These are phyloP conservation scores for Drosophila nigromelanica DNA, from an alignment of 1,140 invertebrate genomes.

Conservation along the genomic window DNA sequence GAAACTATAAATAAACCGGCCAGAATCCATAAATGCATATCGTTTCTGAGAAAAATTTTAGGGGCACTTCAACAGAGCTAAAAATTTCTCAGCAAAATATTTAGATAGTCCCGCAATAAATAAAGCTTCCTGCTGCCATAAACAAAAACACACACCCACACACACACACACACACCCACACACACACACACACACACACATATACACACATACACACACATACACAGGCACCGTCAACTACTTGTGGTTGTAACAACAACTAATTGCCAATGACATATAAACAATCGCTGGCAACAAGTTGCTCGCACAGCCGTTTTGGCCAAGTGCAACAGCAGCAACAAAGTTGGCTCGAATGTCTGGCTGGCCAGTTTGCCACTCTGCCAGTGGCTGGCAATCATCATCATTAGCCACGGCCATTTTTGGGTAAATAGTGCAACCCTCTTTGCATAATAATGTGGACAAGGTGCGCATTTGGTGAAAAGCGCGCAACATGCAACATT, in stretches of 20 bases:
- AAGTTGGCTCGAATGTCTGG: constrained; percentile 51
- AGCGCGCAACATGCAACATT: constrained; percentile 81
- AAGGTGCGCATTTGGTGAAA: constrained; percentile 77
- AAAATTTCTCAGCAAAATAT: constrained; percentile 43
- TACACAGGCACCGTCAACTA: constrained; percentile 5
- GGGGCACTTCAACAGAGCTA: neutral
- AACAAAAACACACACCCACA: constrained; percentile 23
- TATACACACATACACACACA: too few species aligned
- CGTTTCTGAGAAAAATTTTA: constrained; percentile 14
- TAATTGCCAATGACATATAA: constrained; percentile 79
- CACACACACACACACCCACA: constrained; percentile 9
- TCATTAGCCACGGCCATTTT: constrained; percentile 81
- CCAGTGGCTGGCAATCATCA: constrained; percentile 66
- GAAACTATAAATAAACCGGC: neutral
- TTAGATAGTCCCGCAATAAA: constrained; percentile 25
- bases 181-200: constrained; percentile 1
- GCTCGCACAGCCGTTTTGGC: constrained; percentile 43
- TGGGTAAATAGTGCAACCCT: constrained; percentile 82
- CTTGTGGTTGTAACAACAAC: constrained; percentile 59
- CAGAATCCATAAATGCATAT: neutral
- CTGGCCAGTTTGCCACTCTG: constrained; percentile 20
- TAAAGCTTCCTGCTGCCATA: constrained; percentile 1
- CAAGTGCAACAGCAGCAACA: constrained; percentile 53
- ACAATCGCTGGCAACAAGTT: constrained; percentile 67
- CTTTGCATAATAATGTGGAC: constrained; percentile 82